Evolutionary conservation across 2,888 invertebrate genomes (phyloP), one percentile per base, ranked within the genome.

Genomic region (Exocentrus adspersus): DNA sequence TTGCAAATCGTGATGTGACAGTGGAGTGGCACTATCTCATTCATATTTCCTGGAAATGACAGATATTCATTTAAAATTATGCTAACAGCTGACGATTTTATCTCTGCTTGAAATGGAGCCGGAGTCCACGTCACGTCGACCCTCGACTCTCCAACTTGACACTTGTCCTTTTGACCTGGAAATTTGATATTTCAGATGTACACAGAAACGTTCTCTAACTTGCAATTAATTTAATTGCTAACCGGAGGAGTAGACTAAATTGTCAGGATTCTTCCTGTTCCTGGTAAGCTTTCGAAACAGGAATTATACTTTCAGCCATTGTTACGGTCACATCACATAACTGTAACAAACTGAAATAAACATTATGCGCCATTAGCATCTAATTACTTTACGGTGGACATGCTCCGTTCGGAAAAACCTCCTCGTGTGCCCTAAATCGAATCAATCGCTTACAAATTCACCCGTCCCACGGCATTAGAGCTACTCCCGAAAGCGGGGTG

Each of bases 401-500:
- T n/a, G n/a, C n/a, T n/a, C n/a, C n/a, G n/a, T n/a, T n/a, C n/a
- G n/a, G n/a, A n/a, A n/a, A n/a, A n/a, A n/a, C n/a, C n/a, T n/a
- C n/a, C n/a, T n/a, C n/a, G n/a, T n/a, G 20, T 42, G 2, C n/a
- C 42, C 3, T 14, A 43, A 43, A 43, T 43, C 43, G 43, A 54
- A 54, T 54, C 54, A 54, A 54, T 54, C 54, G 24, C 37, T 54
- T 54, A 30, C 54, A 43, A 54, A 54, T 54, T 43, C 28, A 10
- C 43, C 43, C 28, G 16, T 42, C 43, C 19, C 21, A 16, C 43
- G 24, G 16, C 54, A 54, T 54, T 54, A 54, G 30, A 54, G 28
- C 54, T 43, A 54, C 16, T 42, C 43, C 54, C 28, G n/a, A 17
- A 28, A 10, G 24, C 20, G 54, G 68, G 72, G 66, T 68, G 72